These are phyloP conservation scores for Poicephalus meyeri DNA, from an alignment of 2,113 vertebrate species.

Conservation along the genomic window DNA sequence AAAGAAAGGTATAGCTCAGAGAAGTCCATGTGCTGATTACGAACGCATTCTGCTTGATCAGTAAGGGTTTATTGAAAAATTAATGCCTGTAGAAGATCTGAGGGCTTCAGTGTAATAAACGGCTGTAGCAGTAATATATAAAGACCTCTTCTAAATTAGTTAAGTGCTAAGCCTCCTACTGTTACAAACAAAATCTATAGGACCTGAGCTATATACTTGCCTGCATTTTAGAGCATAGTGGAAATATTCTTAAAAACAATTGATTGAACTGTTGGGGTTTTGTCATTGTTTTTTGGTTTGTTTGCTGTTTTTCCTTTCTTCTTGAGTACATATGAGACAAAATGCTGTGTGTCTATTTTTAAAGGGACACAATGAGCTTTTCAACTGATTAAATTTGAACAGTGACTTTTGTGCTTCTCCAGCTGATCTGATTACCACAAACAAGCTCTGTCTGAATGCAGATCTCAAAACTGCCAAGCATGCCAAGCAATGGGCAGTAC, in stretches of 20 bases:
- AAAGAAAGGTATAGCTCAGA: slow-evolving; percentile 5
- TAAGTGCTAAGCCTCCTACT: neutral
- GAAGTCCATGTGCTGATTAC: neutral
- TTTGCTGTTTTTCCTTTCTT: neutral
- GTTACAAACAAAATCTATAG: neutral
- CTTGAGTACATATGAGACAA: neutral
- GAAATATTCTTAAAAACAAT: neutral
- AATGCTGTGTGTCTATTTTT: neutral
- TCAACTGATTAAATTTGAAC: neutral
- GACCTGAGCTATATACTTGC: neutral
- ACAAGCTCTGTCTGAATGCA: neutral
- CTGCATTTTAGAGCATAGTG: neutral
- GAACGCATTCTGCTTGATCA: slow-evolving; percentile 61
- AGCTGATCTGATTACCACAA: neutral
- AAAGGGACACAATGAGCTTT: neutral
- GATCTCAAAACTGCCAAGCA: neutral
- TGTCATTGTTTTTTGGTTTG: neutral
- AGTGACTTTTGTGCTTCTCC: neutral
- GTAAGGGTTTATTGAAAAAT: slow-evolving; percentile 59
- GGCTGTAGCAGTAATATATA: neutral
- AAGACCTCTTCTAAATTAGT: slow-evolving; percentile 16
- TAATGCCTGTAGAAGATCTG: slow-evolving; percentile 34
- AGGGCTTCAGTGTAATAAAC: neutral
- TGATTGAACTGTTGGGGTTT: neutral
- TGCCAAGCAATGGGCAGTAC: neutral